These are phyloP conservation scores for Bombyx huttoni DNA, from an alignment of 2,888 invertebrate genomes.

Conservation along the genomic window DNA sequence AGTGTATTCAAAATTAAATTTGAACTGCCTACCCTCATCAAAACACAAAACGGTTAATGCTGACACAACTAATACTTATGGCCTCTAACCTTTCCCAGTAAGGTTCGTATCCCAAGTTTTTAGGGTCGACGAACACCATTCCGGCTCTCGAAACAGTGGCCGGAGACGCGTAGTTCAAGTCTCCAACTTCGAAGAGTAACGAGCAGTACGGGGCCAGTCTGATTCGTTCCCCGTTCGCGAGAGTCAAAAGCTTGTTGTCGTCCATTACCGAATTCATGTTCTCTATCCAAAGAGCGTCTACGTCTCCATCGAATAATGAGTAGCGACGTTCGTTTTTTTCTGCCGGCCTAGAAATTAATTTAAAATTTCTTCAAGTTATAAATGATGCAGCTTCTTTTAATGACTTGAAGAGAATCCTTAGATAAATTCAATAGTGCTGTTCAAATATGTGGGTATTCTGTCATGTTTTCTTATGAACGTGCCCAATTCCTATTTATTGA, in stretches of 20 bases:
- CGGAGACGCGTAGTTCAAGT: slow-evolving; percentile 91
- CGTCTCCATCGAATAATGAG: slow-evolving; percentile 93
- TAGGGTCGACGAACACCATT: slow-evolving; percentile 95
- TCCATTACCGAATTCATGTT: slow-evolving; percentile 99
- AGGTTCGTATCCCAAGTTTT: slow-evolving; percentile 88
- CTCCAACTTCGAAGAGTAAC: slow-evolving; percentile 91
- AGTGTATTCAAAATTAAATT: too few relatives aligned
- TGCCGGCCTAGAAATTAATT: slow-evolving; percentile 65
- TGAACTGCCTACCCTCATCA: too few relatives aligned
- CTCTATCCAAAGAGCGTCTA: slow-evolving; percentile 95
- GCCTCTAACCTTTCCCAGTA: slow-evolving; percentile 78
- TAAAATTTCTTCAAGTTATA: not conserved
- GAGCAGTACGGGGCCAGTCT: slow-evolving; percentile 85
- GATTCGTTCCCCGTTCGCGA: slow-evolving; percentile 93
- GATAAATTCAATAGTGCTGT: too few relatives aligned
- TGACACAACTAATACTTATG: too few relatives aligned
- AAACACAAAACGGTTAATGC: too few relatives aligned
- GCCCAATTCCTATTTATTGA: too few relatives aligned
- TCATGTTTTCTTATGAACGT: too few relatives aligned
- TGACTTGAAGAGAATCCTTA: not conserved
- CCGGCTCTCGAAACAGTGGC: slow-evolving; percentile 94
- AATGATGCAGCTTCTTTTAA: not conserved
- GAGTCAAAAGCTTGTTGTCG: slow-evolving; percentile 89
- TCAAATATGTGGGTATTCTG: too few relatives aligned
- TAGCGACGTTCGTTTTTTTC: slow-evolving; percentile 83